phyloP scores from a whole-genome alignment of 1,140 invertebrate species.

The Drosophila willistoni region DNA sequence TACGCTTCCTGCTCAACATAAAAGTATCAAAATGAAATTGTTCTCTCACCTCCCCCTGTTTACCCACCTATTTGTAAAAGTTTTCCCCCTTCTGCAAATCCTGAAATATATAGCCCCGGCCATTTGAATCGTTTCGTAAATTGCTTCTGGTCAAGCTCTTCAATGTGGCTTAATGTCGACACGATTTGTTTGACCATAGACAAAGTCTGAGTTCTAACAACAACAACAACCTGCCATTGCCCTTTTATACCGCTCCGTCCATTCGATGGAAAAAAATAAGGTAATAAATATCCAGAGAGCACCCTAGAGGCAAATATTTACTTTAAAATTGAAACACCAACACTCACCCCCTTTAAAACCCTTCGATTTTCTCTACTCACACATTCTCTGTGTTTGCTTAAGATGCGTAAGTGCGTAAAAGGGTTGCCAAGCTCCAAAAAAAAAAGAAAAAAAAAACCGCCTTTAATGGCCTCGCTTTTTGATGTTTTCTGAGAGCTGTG shows the following conservation, averaged over 20 bases:
- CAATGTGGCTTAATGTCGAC: constrained; percentile 59
- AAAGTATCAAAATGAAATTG: too few species aligned
- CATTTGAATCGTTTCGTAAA: constrained; percentile 58
- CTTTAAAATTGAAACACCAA: constrained; percentile 73
- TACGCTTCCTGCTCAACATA: too few species aligned
- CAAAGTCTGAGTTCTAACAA: constrained; percentile 20
- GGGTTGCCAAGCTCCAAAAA: constrained; percentile 51
- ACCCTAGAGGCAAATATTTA: constrained; percentile 83
- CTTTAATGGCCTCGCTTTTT: constrained; percentile 75
- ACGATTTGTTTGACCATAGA: constrained; percentile 55
- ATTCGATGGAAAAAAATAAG: constrained; percentile 33
- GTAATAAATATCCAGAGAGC: constrained; percentile 81
- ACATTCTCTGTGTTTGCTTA: constrained; percentile 52
- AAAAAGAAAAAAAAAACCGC: constrained; percentile 33
- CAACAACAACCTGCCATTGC: constrained; percentile 24
- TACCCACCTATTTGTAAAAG: too few species aligned
- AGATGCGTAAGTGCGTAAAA: constrained; percentile 76
- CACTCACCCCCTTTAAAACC: not conserved
- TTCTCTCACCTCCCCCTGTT: too few species aligned
- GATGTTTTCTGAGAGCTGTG: constrained; percentile 51
- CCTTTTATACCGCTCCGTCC: not conserved
- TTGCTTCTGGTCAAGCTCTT: constrained; percentile 64
- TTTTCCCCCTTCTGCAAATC: constrained; percentile 38
- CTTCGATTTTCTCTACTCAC: not conserved
- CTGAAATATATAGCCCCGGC: constrained; percentile 62